Conservation (phyloP, 53 echinoderm and acorn worm species). For the Stichopus horrens region DNA sequence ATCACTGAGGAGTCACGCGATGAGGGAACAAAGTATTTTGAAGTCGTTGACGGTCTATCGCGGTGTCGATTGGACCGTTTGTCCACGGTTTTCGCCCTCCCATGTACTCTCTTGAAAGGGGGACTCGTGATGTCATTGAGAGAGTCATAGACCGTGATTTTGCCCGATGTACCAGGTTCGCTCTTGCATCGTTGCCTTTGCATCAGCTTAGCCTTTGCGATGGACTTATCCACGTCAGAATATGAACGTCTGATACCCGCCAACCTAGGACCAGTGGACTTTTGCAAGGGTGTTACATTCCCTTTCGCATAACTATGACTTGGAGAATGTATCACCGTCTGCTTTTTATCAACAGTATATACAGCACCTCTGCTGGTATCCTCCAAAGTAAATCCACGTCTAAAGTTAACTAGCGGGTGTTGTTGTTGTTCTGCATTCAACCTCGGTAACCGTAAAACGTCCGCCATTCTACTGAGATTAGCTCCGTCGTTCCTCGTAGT, state of each 20-base stretch:
- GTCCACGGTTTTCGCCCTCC: background rate
- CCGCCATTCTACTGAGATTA: background rate
- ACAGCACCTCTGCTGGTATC: background rate
- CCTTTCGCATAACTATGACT: background rate
- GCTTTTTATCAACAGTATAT: background rate
- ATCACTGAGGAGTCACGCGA: background rate
- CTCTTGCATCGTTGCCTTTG: background rate
- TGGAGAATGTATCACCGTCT: background rate
- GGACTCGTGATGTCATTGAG: conserved; percentile 2
- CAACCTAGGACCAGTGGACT: background rate
- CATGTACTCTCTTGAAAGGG: background rate
- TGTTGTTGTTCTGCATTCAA: background rate
- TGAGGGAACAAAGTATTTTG: background rate
- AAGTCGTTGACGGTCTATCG: conserved; percentile 13
- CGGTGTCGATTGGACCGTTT: background rate
- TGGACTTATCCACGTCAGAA: conserved; percentile 31
- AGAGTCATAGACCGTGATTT: background rate
- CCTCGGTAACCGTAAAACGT: background rate
- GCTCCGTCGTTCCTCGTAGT: background rate
- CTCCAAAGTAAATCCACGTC: conserved; percentile 8
- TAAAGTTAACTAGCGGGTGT: background rate
- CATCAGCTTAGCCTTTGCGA: conserved; percentile 1
- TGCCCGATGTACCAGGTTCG: background rate
- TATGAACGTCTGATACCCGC: conserved; percentile 1
- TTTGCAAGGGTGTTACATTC: background rate